Base-by-base conservation (phyloP, 2,797 vertebrate species). In the Enteromius trimaculatus region DNA sequence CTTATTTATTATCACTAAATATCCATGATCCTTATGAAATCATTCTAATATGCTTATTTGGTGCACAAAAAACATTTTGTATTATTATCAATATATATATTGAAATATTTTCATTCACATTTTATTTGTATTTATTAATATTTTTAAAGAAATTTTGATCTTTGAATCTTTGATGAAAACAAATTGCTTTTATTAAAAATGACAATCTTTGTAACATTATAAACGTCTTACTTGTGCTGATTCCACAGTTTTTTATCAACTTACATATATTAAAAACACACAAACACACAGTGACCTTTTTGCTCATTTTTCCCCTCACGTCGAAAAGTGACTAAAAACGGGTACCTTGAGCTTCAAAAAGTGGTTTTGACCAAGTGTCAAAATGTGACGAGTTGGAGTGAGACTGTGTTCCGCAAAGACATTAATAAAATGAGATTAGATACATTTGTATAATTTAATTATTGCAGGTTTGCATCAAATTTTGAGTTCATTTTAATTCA, bases 31-130 rank as follows among this genome's bases (percentile, higher is more conserved):
- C 31, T 19, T 34, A 19, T 37, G 26, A 16, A 64, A 17, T 34
- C 17, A 21, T 37, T 37, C 17, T 65, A 37, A 34, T 65, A 65
- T 65, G 17, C 64, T 66, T 34, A 34, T 34, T 60, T 60, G 3
- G 29, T 17, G n/a, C 14, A 44, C 37, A 69, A 42, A 11, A 69
- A 69, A 69, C 5, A 44, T 42, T 69, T 42, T 0, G 1, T 58
- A 58, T 44, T 44, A 69, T 68, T 68, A 66, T 68, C 21, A 68
- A 62, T 62, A 26, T 64, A 42, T n/a, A n/a, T n/a, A n/a, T n/a
- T n/a, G n/a, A n/a, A n/a, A 47, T 47, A 14, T 47, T 14, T 47
- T 47, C 44, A 47, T 47, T 14, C 3, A 47, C 44, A 47, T 47
- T 47, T 47, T 47, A 47, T 47, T 47, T 44, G 14, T 47, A 14